Conservation (phyloP, 2,797 vertebrate species). For the Bryconaethiops microstoma region DNA sequence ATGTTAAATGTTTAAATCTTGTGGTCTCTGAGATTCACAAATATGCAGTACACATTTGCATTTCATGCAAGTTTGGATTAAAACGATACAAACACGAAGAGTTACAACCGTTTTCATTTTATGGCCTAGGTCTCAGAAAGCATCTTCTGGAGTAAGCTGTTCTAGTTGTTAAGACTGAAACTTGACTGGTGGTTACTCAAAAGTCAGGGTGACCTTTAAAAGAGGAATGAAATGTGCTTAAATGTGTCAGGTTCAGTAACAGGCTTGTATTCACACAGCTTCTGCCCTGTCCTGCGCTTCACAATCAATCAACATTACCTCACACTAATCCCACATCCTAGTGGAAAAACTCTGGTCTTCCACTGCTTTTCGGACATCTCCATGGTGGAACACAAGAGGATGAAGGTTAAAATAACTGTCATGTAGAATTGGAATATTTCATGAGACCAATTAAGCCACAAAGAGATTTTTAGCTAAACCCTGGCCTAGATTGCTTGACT, state of each 20-base stretch:
- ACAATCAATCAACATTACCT: conserved; percentile 66
- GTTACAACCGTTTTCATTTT: neutral
- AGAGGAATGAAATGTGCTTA: conserved; percentile 60
- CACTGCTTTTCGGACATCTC: conserved; percentile 51
- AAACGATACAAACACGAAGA: neutral
- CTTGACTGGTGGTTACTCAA: conserved; percentile 60
- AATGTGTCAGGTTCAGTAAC: conserved; percentile 68
- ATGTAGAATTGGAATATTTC: conserved; percentile 50
- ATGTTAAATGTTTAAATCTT: no score
- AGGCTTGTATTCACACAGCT: conserved; percentile 63
- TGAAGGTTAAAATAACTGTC: conserved; percentile 51
- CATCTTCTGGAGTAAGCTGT: conserved; percentile 8
- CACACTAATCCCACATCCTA: conserved; percentile 66
- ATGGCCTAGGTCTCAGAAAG: neutral
- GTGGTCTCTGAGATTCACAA: no score
- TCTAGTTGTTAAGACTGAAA: conserved; percentile 58
- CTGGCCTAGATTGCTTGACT: conserved; percentile 15
- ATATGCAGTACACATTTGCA: no score
- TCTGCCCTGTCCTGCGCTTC: conserved; percentile 60
- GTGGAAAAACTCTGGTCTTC: conserved; percentile 58
- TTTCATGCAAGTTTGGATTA: no score
- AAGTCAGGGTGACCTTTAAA: conserved; percentile 73
- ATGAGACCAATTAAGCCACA: conserved; percentile 33
- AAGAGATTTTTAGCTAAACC: conserved; percentile 47
- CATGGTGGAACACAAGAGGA: conserved; percentile 55